Base-by-base conservation (phyloP, 2,888 invertebrate genomes). In the Ceriagrion tenellum region DNA sequence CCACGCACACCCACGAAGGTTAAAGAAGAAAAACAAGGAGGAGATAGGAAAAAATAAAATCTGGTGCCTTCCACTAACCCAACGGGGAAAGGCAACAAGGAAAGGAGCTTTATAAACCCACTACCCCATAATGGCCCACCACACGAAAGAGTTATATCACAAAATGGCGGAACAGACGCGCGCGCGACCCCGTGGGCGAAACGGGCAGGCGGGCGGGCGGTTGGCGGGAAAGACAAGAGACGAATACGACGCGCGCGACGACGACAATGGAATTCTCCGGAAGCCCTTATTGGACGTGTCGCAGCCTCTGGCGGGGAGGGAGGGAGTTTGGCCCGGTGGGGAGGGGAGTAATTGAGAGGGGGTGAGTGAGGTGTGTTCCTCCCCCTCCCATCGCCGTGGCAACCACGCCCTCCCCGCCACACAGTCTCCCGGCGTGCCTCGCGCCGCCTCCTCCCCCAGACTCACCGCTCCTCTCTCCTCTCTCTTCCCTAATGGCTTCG, bases 41-140 rank as follows among this genome's bases (percentile, higher is more conserved):
- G 3, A 16, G 81, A 81, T 35, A 16, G 13, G n/a, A n/a, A 90
- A 47, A 8, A 8, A 47, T 4, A 47, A 47, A 47, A 47, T 8
- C 4, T 47, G 26, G 20, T 59, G 40, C 63, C 8, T 26, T 30
- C 35, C 91, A 23, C 91, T 12, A 59, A 47, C 63, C 23, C 56
- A 35, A 63, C 47, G 16, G n/a, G 8, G 13, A 69, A 47, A 47
- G 35, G 10, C 69, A 35, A 81, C 47, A 20, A 93, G 93, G 69
- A 69, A 59, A 47, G 74, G 35, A 35, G 40, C 47, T 16, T 93
- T 93, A 93, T 93, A 93, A 69, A 91, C 91, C 63, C 91, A 91
- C 91, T 91, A 91, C 91, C 91, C 91, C 63, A 91, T 91, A 91
- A 91, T 91, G 91, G 91, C 35, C 91, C 91, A 91, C 91, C 91